These are phyloP conservation scores for Regulus satrapa DNA, from an alignment of 2,113 vertebrate genomes.

Conservation along the genomic window DNA sequence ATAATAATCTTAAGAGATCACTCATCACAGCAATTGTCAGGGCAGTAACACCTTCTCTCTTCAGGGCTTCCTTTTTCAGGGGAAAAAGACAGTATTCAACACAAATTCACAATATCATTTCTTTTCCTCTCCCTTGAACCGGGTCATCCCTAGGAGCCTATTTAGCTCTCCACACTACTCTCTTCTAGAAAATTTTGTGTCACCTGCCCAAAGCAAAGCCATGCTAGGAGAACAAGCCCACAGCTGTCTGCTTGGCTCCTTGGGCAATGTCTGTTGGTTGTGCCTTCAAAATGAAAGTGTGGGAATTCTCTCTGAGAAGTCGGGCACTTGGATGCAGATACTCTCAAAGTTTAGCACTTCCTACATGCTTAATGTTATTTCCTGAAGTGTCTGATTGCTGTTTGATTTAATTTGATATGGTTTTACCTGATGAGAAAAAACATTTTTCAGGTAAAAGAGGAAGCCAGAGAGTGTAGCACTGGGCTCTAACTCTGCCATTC, in stretches of 20 bases:
- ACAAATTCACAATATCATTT: neutral
- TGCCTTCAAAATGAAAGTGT: neutral
- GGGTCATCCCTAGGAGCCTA: neutral
- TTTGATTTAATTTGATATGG: neutral
- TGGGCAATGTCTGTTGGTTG: neutral
- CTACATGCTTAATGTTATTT: neutral
- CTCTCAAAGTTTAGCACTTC: neutral
- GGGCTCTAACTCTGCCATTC: neutral
- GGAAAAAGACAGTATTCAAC: neutral
- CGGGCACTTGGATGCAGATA: neutral
- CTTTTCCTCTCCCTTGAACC: neutral
- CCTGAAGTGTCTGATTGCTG: neutral
- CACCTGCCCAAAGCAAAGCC: neutral
- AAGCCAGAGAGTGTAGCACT: conserved; percentile 15
- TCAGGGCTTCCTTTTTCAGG: neutral
- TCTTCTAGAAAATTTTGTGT: neutral
- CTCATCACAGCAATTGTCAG: neutral
- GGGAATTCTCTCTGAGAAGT: neutral
- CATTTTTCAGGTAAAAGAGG: conserved; percentile 1
- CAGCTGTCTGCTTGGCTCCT: neutral
- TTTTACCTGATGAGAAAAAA: conserved; percentile 30
- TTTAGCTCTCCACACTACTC: neutral
- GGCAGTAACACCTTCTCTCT: neutral
- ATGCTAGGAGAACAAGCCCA: neutral
- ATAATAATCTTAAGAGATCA: neutral